Evolutionary conservation across 2,888 invertebrate genomes (phyloP), one percentile per base, ranked within the genome.

Genomic region (Polymixis lichenea): DNA sequence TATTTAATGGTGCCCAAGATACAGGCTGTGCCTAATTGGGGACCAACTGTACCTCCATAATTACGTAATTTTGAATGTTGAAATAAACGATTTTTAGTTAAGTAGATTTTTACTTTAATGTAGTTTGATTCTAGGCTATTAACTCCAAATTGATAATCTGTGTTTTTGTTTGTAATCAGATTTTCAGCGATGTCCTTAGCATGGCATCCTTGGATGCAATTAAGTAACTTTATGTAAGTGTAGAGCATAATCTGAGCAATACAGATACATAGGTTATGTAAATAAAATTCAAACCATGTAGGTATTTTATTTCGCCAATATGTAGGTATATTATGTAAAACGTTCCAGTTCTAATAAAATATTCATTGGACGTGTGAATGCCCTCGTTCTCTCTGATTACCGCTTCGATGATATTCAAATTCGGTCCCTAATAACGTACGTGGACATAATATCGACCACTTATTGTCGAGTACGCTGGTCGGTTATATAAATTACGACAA

Each of bases 391-490:
- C 25, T 25, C 60, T 68, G 28, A 58, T 66, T 25, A 77, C n/a
- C 28, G 53, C 32, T 73, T 46, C 9, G 13, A 60, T 76, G 22
- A 77, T 69, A 78, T 78, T 78, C 78, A 77, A 78, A 77, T 68
- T 53, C 5, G 25, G 32, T 25, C 22, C 32, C n/a, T 32, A 76
- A 58, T 60, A 46, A 19, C n/a, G 22, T 19, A 19, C 19, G 13
- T 19, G 51, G 46, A 49, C 8, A 4, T 51, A 22, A 32, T 77
- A 68, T 51, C 43, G 51, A 32, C 22, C 25, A 51, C 7, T 38
- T 49, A 46, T 28, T 17, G 15, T 43, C 7, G 28, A n/a, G 17
- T 25, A 17, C 11, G 32, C 7, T 8, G 11, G n/a, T 7, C 11
- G 15, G 25, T 55, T 72, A 43, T 38, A 17, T 22, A 71, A n/a